Base-by-base conservation (phyloP, 2,113 vertebrate genomes). In the Forbesichthys papilliferus region DNA sequence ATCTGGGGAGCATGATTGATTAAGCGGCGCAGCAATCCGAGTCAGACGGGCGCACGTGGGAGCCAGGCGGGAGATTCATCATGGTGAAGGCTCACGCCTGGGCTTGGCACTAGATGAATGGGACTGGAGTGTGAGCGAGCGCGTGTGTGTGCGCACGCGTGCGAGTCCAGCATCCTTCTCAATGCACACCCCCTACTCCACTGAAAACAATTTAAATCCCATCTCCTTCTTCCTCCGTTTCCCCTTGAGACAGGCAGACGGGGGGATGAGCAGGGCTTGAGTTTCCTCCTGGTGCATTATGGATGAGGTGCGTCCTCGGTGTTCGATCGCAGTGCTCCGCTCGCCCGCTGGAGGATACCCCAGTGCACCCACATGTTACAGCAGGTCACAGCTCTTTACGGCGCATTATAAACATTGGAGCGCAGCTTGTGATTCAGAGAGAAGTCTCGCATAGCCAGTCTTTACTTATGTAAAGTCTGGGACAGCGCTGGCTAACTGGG, bases 241-340 rank as follows among this genome's bases (percentile, higher is more conserved):
- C 1, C 33, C 10, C 11, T 68, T 61, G 16, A 51, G 33, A 16
- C 2, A 9, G 20, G 16, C 13, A 14, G 16, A 18, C 59, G 66
- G 57, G 65, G 68, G 59, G 72, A 71, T 70, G 80, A 69, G 68
- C 56, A 42, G 75, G 80, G 76, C 34, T 82, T 82, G 77, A 77
- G 81, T 86, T 86, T 84, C 73, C 74, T 73, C 73, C 66, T 5
- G 59, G 66, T 89, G 82, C 84, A 87, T 90, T 87, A 91, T 90
- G 71, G 73, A 90, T 89, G 84, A 87, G 73, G 46, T 3, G 52
- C 53, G 69, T 84, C 74, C 20, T 9, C 55, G 4, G 56, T 3
- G 52, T 83, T 79, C 67, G 27, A 82, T 82, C 71, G 73, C n/a
- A 3, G 62, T 63, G 62, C 64, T 77, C 66, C 68, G 71, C 59